Evolutionary conservation across 2,888 invertebrate species (phyloP), one percentile per base, ranked within the genome.

Genomic region (Agriopis aurantiaria): DNA sequence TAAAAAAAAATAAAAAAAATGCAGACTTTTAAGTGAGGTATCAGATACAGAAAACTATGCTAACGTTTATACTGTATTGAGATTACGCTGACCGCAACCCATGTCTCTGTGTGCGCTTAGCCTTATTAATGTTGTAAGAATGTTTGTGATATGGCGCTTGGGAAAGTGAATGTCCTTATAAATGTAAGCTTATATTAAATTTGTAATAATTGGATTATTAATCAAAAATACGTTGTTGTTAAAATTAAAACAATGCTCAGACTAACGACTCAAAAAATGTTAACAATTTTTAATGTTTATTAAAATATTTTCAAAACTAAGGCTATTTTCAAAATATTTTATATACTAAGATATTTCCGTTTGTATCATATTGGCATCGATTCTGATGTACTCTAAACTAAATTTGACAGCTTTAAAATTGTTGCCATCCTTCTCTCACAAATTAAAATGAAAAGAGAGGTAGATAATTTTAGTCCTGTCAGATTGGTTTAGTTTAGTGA

Each of bases 101-200:
- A 41, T 40, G 49, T 41, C 3, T 33, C 3, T 11, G 49, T 60
- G 10, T 51, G 14, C 60, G 49, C 49, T 7, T 8, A 40, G n/a
- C 49, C 14, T 49, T 58, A 58, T 53, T 62, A 23, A 58, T 68
- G 43, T 69, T 64, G 60, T 59, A 64, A 64, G 55, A 53, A 69
- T 60, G 63, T 68, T 49, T 68, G 68, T 69, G 68, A 69, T 69
- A 68, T 55, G 51, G 41, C 62, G 67, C 63, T 68, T 59, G 53
- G 53, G 53, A 17, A 57, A 63, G 57, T 63, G 63, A 63, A 68
- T 68, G 68, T 68, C 58, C 63, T 63, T 68, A 41, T 59, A 68
- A 46, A 46, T 59, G 46, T 68, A 68, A 68, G 68, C 53, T 46
- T 58, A 33, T 7, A 43, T 59, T 59, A 33, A 46, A 14, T 40